These are phyloP conservation scores for Pseudopodoces humilis DNA, from an alignment of 2,113 vertebrate species.

Conservation along the genomic window DNA sequence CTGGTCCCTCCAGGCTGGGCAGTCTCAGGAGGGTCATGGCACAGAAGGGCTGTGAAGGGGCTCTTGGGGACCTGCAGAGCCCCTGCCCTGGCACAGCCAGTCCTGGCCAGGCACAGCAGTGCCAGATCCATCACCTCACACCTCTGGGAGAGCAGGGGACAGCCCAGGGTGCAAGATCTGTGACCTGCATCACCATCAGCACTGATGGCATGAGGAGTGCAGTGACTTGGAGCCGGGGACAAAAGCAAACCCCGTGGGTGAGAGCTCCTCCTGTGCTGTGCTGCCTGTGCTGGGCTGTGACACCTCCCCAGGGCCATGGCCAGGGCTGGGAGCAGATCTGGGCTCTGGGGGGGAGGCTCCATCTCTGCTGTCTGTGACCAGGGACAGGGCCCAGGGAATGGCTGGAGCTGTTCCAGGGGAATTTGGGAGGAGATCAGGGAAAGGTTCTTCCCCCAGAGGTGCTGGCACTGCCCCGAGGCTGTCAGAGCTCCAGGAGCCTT, in stretches of 20 bases:
- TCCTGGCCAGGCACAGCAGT: background rate
- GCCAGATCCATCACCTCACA: background rate
- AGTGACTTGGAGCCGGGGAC: background rate
- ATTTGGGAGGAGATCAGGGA: rapidly evolving
- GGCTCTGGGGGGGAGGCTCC: background rate
- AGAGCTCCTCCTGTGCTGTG: background rate
- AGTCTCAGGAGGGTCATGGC: background rate
- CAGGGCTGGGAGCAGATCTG: background rate
- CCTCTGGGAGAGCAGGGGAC: background rate
- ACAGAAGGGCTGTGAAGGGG: background rate
- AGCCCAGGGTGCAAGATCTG: background rate
- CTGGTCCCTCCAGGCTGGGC: background rate
- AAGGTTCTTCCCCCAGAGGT: background rate
- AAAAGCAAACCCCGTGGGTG: background rate
- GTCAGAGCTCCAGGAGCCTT: background rate
- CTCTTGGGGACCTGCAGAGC: background rate
- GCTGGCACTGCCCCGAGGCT: background rate
- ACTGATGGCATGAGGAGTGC: background rate
- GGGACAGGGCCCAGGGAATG: rapidly evolving
- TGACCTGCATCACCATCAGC: background rate
- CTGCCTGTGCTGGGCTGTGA: background rate
- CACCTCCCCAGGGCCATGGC: background rate
- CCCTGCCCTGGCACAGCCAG: background rate
- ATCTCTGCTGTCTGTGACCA: background rate
- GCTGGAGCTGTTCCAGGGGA: background rate